Base-by-base conservation (phyloP, 2,797 vertebrate species). In the Manis javanica region DNA sequence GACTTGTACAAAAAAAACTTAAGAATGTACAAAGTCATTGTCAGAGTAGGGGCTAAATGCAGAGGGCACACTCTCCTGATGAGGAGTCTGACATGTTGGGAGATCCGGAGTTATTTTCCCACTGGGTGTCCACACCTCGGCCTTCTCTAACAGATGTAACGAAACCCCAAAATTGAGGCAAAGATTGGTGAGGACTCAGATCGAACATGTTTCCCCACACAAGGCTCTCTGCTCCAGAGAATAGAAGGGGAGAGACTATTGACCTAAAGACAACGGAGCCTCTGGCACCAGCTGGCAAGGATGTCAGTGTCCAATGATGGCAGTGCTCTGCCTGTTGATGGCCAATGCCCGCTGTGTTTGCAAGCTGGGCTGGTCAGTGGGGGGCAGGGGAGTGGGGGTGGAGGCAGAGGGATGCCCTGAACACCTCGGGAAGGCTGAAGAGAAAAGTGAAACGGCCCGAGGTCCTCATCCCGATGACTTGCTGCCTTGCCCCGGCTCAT, bases 1-100 rank as follows among this genome's bases (percentile, higher is more conserved):
- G 94, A 97, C 55, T 94, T 26, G 64, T 97, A 97, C 92, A 97
- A 98, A 96, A 96, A 86, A 88, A 93, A 94, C 63, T 64, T 69
- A 97, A 97, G 97, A 92, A 96, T 74, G 94, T 91, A 95, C 87
- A 37, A 95, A 95, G 96, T 96, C 98, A 89, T 24, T 39, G 63
- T n/a, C 39, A 94, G 83, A 90, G 49, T 39, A 90, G 31, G 91
- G 94, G 69, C 79, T 21, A 74, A 91, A 93, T 78, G 89, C 53
- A 53, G 95, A 87, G 82, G 46, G 93, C 87, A 89, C 85, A 4
- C 3, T 39, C 37, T 69, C 4, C 59, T 0, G 3, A 64, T 0
- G 19, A 55, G 26, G 91, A 57, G 51, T 79, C 86, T 69, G 66
- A 71, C 51, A 11, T 0, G 94, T 37, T 68, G 69, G 72, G 37